These are phyloP conservation scores for Heterochromis multidens DNA, from an alignment of 2,113 vertebrate genomes.

Conservation along the genomic window DNA sequence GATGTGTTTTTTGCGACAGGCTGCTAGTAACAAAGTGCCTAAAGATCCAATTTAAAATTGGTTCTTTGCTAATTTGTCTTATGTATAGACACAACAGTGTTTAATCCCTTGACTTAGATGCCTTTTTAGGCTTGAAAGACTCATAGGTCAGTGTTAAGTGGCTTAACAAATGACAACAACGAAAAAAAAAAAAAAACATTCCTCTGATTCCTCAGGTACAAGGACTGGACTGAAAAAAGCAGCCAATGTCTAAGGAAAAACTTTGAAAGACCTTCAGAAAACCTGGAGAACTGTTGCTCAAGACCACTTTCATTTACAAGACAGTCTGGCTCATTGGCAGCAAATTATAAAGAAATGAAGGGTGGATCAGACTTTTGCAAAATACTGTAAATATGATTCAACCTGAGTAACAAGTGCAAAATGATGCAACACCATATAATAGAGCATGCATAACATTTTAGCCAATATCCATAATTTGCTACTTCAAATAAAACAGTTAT, in stretches of 20 bases:
- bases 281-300: background rate
- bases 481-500: background rate
- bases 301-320: background rate
- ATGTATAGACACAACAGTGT: background rate
- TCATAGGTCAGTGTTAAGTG: background rate
- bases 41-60: background rate
- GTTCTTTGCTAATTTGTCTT: background rate
- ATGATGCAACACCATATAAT: background rate
- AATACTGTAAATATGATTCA: background rate
- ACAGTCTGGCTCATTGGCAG: background rate
- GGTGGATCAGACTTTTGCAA: background rate
- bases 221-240: background rate
- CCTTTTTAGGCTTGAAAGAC: background rate
- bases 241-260: background rate
- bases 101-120: background rate
- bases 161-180: background rate
- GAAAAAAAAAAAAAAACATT: background rate
- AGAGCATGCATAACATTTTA: background rate
- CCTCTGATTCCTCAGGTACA: background rate
- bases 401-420: background rate
- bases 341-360: background rate
- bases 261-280: background rate
- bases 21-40: background rate
- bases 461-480: background rate
- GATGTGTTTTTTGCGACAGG: background rate